Conservation (phyloP, 2,888 invertebrate species). For the Leptinotarsa rubiginosa region DNA sequence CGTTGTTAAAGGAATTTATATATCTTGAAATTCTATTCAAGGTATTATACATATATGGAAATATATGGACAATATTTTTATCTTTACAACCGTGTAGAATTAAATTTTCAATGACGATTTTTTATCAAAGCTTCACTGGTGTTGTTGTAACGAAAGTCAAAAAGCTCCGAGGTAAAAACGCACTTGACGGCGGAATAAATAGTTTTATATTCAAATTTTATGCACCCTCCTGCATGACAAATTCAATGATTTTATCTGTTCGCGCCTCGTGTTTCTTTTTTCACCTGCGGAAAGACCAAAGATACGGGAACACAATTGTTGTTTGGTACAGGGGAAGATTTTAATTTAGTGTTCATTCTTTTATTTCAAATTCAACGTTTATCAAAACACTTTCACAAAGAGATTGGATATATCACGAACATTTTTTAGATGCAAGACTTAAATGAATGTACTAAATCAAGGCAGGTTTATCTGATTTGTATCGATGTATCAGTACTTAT, state of each 20-base stretch:
- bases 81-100: not conserved
- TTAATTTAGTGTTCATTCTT: no score
- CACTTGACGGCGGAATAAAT: conserved; percentile 19
- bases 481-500: no score
- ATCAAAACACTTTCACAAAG: no score
- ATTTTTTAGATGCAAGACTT: no score
- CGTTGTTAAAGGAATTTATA: no score
- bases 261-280: conserved; percentile 27
- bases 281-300: conserved; percentile 8
- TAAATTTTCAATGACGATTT: not conserved
- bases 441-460: no score
- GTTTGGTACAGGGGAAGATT: not conserved
- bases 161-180: conserved; percentile 11
- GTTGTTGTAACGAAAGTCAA: conserved; percentile 13
- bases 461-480: no score
- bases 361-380: no score
- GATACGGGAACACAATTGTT: not conserved
- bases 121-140: conserved; percentile 4
- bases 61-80: not conserved
- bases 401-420: no score
- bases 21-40: no score
- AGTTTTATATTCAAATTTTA: conserved; percentile 42
- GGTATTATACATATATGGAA: no score
- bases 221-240: conserved; percentile 38
- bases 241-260: conserved; percentile 38